A percentile compares a stretch with the other conserved stretches of the same genome.
phyloP scores from a whole-genome alignment of 1,140 invertebrate species.

The Lasioglossum albipes region DNA sequence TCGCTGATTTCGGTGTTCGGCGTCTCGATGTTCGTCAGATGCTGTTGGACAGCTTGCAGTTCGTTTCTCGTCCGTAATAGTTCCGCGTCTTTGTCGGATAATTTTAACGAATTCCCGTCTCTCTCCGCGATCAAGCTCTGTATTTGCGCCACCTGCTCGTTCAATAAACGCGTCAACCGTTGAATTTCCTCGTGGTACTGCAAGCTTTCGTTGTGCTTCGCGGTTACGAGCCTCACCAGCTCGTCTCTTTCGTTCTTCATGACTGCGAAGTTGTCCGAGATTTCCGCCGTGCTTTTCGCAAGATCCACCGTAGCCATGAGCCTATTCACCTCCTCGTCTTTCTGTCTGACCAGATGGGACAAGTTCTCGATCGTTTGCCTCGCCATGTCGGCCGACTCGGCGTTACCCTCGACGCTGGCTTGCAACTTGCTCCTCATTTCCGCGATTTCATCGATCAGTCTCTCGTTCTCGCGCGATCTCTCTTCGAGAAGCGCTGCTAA shows the following conservation, averaged over 20 bases:
- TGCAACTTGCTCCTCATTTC: constrained; percentile 54
- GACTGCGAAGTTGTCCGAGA: constrained; percentile 74
- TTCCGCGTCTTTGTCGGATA: constrained; percentile 78
- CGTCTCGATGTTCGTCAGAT: constrained; percentile 78
- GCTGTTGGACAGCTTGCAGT: constrained; percentile 78
- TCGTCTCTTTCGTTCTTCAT: constrained; percentile 84
- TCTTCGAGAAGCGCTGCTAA: constrained; percentile 12
- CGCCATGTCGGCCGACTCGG: constrained; percentile 71
- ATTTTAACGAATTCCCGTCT: constrained; percentile 58
- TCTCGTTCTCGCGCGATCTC: constrained; percentile 31
- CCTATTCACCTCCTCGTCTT: constrained; percentile 70
- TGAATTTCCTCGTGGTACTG: constrained; percentile 92
- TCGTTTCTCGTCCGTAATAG: constrained; percentile 81
- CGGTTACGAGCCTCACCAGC: constrained; percentile 86
- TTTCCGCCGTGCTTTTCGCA: constrained; percentile 15
- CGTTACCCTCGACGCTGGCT: constrained; percentile 55
- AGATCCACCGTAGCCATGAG: constrained; percentile 52
- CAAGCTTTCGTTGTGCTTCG: constrained; percentile 91
- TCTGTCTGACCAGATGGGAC: constrained; percentile 71
- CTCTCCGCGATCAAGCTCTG: constrained; percentile 70
- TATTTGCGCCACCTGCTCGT: constrained; percentile 71
- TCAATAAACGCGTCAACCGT: constrained; percentile 83
- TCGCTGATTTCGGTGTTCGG: constrained; percentile 32
- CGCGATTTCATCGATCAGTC: constrained; percentile 44
- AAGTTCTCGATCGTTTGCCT: constrained; percentile 74